Evolutionary conservation across 2,797 vertebrate species (phyloP).

Genomic region (Smutsia gigantea): DNA sequence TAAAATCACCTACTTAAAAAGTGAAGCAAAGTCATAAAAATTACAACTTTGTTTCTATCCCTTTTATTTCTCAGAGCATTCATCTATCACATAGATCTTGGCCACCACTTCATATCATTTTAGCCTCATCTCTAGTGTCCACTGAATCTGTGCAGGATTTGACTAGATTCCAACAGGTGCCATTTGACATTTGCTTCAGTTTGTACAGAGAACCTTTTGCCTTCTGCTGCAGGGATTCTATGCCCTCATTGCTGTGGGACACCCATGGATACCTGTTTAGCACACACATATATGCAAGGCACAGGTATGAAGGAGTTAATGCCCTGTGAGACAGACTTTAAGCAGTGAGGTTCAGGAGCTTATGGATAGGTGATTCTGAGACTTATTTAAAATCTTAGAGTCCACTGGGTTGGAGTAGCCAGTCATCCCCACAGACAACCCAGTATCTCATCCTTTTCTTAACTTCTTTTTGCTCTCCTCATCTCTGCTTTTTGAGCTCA

Average conservation of each 20-base stretch:
- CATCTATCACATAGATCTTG: background rate
- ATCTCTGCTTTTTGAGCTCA: background rate
- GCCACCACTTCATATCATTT: background rate
- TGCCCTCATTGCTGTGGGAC: background rate
- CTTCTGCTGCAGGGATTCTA: background rate
- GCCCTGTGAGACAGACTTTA: background rate
- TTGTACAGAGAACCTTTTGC: background rate
- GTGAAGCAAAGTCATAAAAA: background rate
- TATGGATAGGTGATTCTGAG: background rate
- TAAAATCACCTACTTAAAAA: background rate
- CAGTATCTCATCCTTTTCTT: background rate
- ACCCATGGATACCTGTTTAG: background rate
- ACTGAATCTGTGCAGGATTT: background rate
- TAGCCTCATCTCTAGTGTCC: background rate
- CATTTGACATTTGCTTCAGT: background rate
- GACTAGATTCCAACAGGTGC: background rate
- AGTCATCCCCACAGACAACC: background rate
- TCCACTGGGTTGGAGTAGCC: background rate
- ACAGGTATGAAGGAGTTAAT: background rate
- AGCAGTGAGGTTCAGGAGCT: background rate
- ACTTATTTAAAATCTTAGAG: background rate
- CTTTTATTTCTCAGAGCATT: background rate
- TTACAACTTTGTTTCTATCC: background rate
- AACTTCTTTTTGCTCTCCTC: background rate
- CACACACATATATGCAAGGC: background rate